Evolutionary conservation across 2,888 invertebrate species (phyloP).

Genomic region (Drosophila flavopinicola): DNA sequence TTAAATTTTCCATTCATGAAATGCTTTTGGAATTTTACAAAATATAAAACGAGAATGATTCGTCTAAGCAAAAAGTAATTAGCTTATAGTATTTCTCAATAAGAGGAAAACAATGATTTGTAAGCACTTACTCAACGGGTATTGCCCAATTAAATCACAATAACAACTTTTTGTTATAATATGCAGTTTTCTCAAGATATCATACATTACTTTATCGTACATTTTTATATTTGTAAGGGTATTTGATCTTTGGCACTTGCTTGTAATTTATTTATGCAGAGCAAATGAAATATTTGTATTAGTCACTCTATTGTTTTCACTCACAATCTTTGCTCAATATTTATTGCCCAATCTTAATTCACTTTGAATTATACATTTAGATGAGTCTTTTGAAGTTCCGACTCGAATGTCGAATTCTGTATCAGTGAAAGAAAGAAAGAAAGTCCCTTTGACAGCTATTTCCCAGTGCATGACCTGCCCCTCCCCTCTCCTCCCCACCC

Average conservation of each 20-base stretch:
- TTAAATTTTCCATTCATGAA: too few relatives aligned
- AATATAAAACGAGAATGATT: too few relatives aligned
- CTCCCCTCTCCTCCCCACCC: too few relatives aligned
- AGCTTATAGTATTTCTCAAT: too few relatives aligned
- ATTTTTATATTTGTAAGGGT: too few relatives aligned
- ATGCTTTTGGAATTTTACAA: too few relatives aligned
- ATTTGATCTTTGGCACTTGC: not conserved
- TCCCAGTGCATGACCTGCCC: not conserved
- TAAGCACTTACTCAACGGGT: constrained; percentile 15
- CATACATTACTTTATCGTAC: too few relatives aligned
- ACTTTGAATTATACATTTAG: constrained; percentile 10
- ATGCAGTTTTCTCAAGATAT: too few relatives aligned
- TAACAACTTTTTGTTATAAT: too few relatives aligned
- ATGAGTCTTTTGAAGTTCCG: not conserved
- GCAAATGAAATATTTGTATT: constrained; percentile 5
- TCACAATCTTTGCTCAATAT: not conserved
- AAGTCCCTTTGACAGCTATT: constrained; percentile 2
- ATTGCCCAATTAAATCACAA: constrained; percentile 16
- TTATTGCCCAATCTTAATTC: constrained; percentile 16
- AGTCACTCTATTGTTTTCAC: not conserved
- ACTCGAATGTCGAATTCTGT: not conserved
- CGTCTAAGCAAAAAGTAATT: too few relatives aligned
- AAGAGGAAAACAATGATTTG: constrained; percentile 6
- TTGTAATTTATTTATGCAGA: not conserved
- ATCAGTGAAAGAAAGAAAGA: constrained; percentile 8